Conservation (phyloP, 2,113 vertebrate species). For the Chloebia gouldiae region DNA sequence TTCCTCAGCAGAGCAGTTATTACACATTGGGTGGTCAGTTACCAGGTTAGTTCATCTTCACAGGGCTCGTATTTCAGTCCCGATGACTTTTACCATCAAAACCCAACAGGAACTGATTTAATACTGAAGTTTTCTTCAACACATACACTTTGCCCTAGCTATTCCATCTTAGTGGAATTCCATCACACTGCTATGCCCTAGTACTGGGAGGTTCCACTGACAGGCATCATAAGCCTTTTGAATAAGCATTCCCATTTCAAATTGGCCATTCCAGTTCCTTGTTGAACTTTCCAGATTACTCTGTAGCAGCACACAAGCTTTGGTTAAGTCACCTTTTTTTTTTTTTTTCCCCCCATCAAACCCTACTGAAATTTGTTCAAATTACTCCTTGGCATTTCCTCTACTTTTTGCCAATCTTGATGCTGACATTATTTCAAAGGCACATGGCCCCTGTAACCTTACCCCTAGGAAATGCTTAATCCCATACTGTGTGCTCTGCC, state of each 20-base stretch:
- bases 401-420: neutral
- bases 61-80: neutral
- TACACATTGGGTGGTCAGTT: neutral
- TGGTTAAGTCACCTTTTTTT: neutral
- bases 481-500: neutral
- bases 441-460: neutral
- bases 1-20: neutral
- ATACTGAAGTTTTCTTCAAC: neutral
- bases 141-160: neutral
- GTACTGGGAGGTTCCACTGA: neutral
- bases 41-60: neutral
- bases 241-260: neutral
- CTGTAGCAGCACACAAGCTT: neutral
- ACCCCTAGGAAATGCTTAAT: neutral
- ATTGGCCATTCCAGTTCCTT: neutral
- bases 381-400: neutral
- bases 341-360: neutral
- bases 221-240: neutral
- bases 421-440: neutral
- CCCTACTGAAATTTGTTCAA: neutral
- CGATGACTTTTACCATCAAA: neutral
- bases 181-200: neutral
- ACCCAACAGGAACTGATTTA: neutral
- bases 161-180: neutral
- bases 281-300: neutral